Evolutionary conservation across 2,113 vertebrate species (phyloP), one percentile per base, ranked within the genome.

Genomic region (Atlantisia rogersi): DNA sequence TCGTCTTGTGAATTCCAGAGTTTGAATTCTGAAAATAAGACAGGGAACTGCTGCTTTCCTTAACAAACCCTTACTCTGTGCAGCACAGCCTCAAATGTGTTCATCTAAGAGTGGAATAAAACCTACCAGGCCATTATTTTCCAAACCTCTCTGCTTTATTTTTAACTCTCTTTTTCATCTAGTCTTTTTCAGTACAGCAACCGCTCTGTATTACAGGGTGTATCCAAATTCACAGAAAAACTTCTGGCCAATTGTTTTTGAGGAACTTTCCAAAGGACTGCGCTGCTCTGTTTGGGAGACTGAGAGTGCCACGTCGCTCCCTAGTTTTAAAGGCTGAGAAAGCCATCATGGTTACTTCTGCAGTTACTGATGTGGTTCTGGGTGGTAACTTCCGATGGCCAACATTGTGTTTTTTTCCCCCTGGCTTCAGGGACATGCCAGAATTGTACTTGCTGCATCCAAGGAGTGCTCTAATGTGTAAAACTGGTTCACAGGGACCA

Each of bases 221-320:
- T 94, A 97, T 97, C 95, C 93, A 53, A 58, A 90, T 90, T 92
- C 85, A 31, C 55, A 76, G 79, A 69, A 56, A 95, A 96, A 91
- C 64, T 83, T 88, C 86, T 92, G 88, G 92, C 92, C 92, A 94
- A 76, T 86, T 97, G 95, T 97, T 92, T 92, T 44, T 97, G 95
- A 97, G 95, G 94, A 97, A 96, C 94, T 96, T 98, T 96, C 92
- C 70, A 8, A 86, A 89, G 75, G 82, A 52, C 88, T 93, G 82
- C 1, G 0, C 71, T 69, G 82, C 86, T 86, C 40, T 9, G 3
- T 70, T 91, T 68, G 68, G 37, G 93, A 95, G 88, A 24, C 75
- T 70, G 95, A 83, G 96, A 97, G 91, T 97, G 98, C 98, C 98
- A 98, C 98, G 98, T 98, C 10, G 97, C 85, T 96, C 86, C 90